phyloP scores from a whole-genome alignment of 35 echinoderm and acorn worm species.

The Ptychodera flava region DNA sequence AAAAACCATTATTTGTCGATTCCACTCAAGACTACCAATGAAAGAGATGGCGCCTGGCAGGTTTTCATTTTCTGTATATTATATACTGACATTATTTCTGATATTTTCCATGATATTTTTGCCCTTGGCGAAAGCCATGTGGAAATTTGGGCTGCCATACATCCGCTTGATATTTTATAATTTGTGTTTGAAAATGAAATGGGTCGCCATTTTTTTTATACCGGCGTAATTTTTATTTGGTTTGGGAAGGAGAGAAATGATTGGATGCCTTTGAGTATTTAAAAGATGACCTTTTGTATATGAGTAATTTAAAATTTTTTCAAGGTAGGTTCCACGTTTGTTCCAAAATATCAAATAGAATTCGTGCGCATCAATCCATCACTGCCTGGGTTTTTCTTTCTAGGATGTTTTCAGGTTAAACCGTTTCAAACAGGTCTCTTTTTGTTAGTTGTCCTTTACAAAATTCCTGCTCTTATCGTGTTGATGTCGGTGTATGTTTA shows the following conservation, averaged over 20 bases:
- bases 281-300: not conserved
- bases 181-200: slow-evolving; percentile 26
- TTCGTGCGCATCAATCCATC: no score
- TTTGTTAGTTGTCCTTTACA: not conserved
- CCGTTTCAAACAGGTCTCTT: no score
- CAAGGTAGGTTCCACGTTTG: no score
- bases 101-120: slow-evolving; percentile 7
- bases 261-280: not conserved
- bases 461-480: not conserved
- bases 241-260: slow-evolving; percentile 28
- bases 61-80: not conserved
- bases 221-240: slow-evolving; percentile 5
- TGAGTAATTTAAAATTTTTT: not conserved
- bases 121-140: slow-evolving; percentile 6
- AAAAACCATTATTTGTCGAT: not conserved
- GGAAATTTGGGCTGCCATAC: slow-evolving; percentile 11
- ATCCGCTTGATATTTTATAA: no score
- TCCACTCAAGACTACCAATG: not conserved
- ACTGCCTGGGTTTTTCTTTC: no score
- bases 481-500: not conserved
- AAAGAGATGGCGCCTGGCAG: not conserved
- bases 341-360: no score
- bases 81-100: not conserved
- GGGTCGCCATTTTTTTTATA: slow-evolving; percentile 15
- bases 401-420: no score